Conservation (phyloP, 2,113 vertebrate species). For the Pseudorasbora parva region DNA sequence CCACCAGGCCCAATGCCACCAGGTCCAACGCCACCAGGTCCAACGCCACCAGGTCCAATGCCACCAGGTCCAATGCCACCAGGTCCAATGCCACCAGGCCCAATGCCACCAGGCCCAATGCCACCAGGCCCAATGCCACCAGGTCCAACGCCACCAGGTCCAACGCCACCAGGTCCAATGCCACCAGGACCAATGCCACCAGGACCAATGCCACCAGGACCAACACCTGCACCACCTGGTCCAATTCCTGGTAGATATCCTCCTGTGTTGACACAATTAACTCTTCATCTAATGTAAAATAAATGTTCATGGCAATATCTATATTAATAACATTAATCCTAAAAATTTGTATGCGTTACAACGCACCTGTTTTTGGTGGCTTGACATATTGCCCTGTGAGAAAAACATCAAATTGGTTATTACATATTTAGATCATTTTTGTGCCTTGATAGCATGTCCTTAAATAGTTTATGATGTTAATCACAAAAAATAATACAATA, state of each 20-base stretch:
- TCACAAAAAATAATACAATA: not conserved
- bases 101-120: constrained; percentile 6
- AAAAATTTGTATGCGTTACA: not conserved
- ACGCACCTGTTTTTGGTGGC: constrained; percentile 68
- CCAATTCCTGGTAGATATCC: constrained; percentile 56
- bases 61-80: constrained; percentile 45
- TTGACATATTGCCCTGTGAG: constrained; percentile 57
- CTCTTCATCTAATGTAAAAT: not conserved
- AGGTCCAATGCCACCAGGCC: constrained; percentile 52
- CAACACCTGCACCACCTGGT: constrained; percentile 46
- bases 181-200: constrained; percentile 42
- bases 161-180: not conserved
- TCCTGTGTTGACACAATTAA: constrained; percentile 14
- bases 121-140: constrained; percentile 34
- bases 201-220: constrained; percentile 20
- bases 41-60: constrained; percentile 18
- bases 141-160: constrained; percentile 5
- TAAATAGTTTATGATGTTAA: not conserved
- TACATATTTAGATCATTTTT: not conserved
- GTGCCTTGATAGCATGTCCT: not conserved
- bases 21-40: constrained; percentile 43
- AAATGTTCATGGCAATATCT: constrained; percentile 9
- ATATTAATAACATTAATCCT: not conserved
- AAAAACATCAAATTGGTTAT: constrained; percentile 22
- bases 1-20: constrained; percentile 50